Base-by-base conservation (phyloP, 2,888 invertebrate species). In the Ochropleura leucogaster region DNA sequence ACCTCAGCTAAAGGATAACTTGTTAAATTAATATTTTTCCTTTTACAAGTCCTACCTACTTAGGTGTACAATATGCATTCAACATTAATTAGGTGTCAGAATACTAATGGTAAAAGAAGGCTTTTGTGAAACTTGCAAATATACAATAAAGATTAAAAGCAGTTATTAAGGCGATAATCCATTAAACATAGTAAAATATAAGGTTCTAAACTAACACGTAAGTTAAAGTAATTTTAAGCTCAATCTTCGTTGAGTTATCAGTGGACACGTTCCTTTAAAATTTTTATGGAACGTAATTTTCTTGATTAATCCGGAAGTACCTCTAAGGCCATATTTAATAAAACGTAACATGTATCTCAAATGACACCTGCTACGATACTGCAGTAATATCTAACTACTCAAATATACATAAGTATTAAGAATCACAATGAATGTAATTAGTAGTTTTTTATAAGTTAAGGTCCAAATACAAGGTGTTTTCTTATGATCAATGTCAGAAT, bases 401-500 rank as follows among this genome's bases (percentile, higher is more conserved):
- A 67, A 70, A 70, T 42, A 18, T 49, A n/a, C n/a, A 62, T 12
- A 62, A 44, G 10, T 44, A 62, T 12, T n/a, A 49, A 7, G 0
- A 44, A 44, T 77, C 5, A 18, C 44, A 49, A 30, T 12, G 0
- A 30, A 44, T 78, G n/a, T 49, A 12, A n/a, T 68, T 72, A 72
- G 20, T 40, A 51, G 3, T 55, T 44, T 46, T 18, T 70, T 69
- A 18, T 6, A 20, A 59, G 40, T 49, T 75, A 75, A 70, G 66
- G 57, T 73, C 51, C 62, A 57, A 76, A 77, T 72, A 72, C 78
- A 65, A 80, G 77, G 85, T 83, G 70, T 69, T 79, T 78, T 84
- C 46, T 74, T 72, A 73, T 64, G 79, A 68, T 70, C 73, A 84
- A 79, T 80, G 85, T 80, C 79, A 62, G 68, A 78, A 80, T 87